Percentiles rank a stretch among this genome's conserved stretches.
phyloP scores from a whole-genome alignment of 2,888 invertebrate genomes.

The Athrips mouffetella region DNA sequence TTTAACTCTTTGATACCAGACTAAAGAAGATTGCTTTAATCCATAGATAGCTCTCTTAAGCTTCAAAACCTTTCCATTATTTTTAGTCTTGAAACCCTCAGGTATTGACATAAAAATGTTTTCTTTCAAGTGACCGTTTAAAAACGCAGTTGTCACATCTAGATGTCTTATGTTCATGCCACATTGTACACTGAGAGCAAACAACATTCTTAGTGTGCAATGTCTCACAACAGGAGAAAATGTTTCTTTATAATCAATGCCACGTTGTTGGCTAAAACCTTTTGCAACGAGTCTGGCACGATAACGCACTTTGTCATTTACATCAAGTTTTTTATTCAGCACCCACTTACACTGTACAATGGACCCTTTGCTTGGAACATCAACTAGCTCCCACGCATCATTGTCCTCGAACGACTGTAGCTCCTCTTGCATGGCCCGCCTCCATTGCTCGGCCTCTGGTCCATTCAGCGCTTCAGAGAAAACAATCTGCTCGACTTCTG shows the following conservation, averaged over 20 bases:
- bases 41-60: conserved; percentile 21
- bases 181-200: conserved; percentile 13
- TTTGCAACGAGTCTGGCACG: conserved; percentile 22
- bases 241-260: conserved; percentile 19
- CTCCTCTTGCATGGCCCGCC: conserved; percentile 20
- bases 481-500: too few species aligned
- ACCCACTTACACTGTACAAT: conserved; percentile 16
- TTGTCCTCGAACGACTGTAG: conserved; percentile 22
- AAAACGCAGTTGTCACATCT: conserved; percentile 23
- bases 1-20: conserved; percentile 1
- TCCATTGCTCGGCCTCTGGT: conserved; percentile 23
- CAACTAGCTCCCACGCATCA: conserved; percentile 6
- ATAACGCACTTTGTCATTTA: conserved; percentile 22
- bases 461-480: conserved; percentile 23
- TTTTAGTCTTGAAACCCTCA: conserved; percentile 5
- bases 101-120: conserved; percentile 17
- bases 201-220: conserved; percentile 17
- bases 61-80: conserved; percentile 12
- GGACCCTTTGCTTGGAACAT: neutral
- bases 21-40: conserved; percentile 17
- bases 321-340: conserved; percentile 17
- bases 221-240: conserved; percentile 20
- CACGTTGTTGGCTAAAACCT: conserved; percentile 18
- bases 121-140: conserved; percentile 18
- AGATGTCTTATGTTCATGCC: conserved; percentile 15